These are phyloP conservation scores for Pelecanus crispus DNA, from an alignment of 2,113 vertebrate species.

Conservation along the genomic window DNA sequence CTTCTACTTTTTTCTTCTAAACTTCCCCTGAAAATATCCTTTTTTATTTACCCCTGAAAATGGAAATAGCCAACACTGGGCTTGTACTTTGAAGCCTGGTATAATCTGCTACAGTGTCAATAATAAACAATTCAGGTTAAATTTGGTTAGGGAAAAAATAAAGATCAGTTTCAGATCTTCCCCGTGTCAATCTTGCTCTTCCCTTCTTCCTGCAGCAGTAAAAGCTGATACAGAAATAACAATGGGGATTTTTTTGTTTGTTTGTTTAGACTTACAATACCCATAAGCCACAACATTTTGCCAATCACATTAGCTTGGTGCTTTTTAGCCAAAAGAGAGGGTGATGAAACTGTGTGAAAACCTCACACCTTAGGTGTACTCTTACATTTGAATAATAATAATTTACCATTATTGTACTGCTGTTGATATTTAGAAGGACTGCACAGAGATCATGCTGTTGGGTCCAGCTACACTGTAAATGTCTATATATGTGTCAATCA, in stretches of 20 bases:
- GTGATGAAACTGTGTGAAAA: neutral
- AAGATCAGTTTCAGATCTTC: neutral
- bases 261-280: neutral
- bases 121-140: neutral
- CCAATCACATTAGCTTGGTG: neutral
- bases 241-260: neutral
- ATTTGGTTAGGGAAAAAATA: neutral
- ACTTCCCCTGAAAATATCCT: neutral
- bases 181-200: neutral
- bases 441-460: neutral
- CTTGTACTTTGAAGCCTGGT: neutral
- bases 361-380: neutral
- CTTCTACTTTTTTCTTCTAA: neutral
- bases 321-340: neutral
- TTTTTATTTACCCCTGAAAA: neutral
- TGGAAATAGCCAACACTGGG: neutral
- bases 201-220: neutral
- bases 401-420: neutral
- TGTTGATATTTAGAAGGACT: neutral
- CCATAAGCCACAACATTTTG: neutral
- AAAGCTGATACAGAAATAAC: neutral
- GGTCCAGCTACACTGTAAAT: neutral
- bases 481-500: neutral
- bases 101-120: neutral
- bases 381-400: neutral